Conservation (phyloP, 2,113 vertebrate genomes). For the Chaenogobius annularis region DNA sequence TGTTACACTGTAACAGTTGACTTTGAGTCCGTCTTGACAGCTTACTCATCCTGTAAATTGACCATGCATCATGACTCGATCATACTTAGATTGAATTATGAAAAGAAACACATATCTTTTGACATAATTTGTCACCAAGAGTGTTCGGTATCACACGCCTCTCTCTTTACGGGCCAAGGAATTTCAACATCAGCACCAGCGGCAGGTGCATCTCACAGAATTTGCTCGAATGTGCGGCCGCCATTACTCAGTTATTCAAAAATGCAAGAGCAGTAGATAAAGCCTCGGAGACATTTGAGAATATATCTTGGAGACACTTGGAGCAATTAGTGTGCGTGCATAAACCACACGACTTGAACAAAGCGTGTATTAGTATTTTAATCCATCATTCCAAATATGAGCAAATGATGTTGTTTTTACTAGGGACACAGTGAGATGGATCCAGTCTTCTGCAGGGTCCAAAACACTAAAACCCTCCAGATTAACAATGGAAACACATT, state of each 20-base stretch:
- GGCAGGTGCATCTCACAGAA: slow-evolving; percentile 71
- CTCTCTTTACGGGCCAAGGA: neutral
- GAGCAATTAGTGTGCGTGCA: neutral
- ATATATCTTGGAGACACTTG: neutral
- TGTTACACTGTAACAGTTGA: neutral
- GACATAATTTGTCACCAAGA: neutral
- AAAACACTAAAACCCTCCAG: neutral
- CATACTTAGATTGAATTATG: neutral
- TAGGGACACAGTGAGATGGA: neutral
- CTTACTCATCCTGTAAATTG: neutral
- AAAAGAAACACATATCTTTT: neutral
- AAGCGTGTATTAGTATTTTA: neutral
- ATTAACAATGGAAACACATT: slow-evolving; percentile 4
- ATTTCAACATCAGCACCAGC: slow-evolving; percentile 56
- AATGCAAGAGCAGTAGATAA: neutral
- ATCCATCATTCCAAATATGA: neutral
- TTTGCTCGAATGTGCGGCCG: slow-evolving; percentile 78
- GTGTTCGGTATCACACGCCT: neutral
- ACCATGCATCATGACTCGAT: neutral
- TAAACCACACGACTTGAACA: neutral
- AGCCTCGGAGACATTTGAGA: neutral
- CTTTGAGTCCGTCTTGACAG: neutral
- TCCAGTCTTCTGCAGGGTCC: neutral
- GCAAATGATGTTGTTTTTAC: rapidly evolving
- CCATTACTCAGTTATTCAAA: slow-evolving; percentile 57